phyloP scores from a whole-genome alignment of 2,797 vertebrate species.

The Sorex maritimensis region DNA sequence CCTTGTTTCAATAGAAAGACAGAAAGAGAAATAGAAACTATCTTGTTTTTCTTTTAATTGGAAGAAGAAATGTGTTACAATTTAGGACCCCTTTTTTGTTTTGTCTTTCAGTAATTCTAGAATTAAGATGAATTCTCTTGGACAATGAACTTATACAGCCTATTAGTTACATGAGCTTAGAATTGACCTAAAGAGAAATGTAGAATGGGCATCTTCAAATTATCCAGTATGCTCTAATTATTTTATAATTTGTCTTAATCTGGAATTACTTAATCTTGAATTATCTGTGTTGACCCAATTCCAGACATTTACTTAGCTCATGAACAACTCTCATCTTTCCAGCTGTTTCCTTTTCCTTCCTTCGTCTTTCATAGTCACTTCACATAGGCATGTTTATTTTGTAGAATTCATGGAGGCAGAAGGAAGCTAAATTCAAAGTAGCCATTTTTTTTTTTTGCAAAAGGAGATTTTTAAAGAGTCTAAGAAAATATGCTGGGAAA shows the following conservation, averaged over 20 bases:
- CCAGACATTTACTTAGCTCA: constrained; percentile 43
- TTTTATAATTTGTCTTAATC: background rate
- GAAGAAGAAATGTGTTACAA: background rate
- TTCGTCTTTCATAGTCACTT: background rate
- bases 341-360: background rate
- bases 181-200: background rate
- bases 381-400: background rate
- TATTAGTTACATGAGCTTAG: background rate
- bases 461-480: constrained; percentile 26
- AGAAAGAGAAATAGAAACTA: background rate
- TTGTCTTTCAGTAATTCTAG: constrained; percentile 22
- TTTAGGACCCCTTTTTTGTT: background rate
- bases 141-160: background rate
- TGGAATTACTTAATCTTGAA: background rate
- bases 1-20: no score
- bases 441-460: constrained; percentile 5
- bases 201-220: background rate
- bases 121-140: constrained; percentile 30
- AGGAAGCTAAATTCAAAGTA: constrained; percentile 48
- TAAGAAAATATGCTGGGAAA: background rate
- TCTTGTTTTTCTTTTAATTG: constrained; percentile 23
- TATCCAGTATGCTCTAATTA: background rate
- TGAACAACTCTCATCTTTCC: background rate
- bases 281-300: background rate
- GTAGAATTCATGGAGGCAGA: constrained; percentile 55